Evolutionary conservation across 2,888 invertebrate species (phyloP).

Genomic region (Heliconius erato): DNA sequence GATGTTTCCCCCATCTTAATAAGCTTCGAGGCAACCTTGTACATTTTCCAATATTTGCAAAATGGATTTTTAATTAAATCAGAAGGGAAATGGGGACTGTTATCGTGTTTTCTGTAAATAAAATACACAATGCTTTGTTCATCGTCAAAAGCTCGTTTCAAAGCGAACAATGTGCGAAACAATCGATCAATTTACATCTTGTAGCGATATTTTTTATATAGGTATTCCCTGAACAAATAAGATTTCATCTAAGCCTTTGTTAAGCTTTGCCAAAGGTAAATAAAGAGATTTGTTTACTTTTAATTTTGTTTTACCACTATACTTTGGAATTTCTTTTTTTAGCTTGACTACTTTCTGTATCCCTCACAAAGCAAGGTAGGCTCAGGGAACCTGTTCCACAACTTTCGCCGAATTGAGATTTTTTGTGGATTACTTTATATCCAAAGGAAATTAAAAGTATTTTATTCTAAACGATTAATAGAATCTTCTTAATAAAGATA

Average conservation of each 20-base stretch:
- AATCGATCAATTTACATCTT: slow-evolving; percentile 23
- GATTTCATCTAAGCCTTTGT: slow-evolving; percentile 13
- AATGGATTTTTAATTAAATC: slow-evolving; percentile 15
- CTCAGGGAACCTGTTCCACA: no score
- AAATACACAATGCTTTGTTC: slow-evolving; percentile 10
- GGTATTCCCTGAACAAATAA: slow-evolving; percentile 6
- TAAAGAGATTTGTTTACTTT: not conserved
- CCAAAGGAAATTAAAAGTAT: no score
- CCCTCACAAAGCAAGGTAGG: no score
- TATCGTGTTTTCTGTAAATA: not conserved
- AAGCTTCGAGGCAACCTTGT: not conserved
- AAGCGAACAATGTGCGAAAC: slow-evolving; percentile 4
- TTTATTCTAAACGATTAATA: no score
- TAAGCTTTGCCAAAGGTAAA: slow-evolving; percentile 1
- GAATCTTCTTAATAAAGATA: no score
- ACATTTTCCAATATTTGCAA: slow-evolving; percentile 12
- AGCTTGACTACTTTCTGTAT: no score
- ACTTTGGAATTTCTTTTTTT: not conserved
- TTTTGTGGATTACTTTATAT: no score
- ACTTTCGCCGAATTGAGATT: no score
- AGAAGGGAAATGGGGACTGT: not conserved
- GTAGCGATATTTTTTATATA: slow-evolving; percentile 20
- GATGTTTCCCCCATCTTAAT: not conserved
- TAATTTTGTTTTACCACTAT: not conserved
- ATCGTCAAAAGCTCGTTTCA: not conserved